These are phyloP conservation scores for Conistra vaccinii DNA, from an alignment of 2,888 invertebrate species.

Conservation along the genomic window DNA sequence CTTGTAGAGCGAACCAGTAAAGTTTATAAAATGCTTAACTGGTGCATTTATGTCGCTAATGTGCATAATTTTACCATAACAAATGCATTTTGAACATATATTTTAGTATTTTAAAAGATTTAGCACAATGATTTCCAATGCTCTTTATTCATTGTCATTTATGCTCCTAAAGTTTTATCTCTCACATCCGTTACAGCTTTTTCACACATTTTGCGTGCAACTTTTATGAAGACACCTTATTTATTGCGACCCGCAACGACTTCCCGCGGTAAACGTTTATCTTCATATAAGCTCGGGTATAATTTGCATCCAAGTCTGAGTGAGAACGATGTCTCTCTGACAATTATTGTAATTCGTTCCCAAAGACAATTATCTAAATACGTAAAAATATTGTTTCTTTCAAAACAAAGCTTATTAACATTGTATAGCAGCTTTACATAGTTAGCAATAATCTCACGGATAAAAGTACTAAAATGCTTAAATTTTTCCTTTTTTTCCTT, in stretches of 20 bases:
- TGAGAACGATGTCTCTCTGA: neutral
- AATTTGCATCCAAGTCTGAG: neutral
- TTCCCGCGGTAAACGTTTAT: slow-evolving; percentile 14
- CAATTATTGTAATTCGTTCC: neutral
- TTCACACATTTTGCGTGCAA: slow-evolving; percentile 11
- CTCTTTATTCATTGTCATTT: neutral
- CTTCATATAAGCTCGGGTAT: slow-evolving; percentile 9
- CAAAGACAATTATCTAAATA: neutral
- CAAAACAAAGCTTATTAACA: neutral
- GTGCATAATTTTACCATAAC: neutral
- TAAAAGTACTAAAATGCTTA: neutral
- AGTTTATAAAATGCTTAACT: too few species aligned
- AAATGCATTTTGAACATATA: neutral
- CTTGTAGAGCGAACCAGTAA: too few species aligned
- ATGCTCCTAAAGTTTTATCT: neutral
- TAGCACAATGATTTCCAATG: neutral
- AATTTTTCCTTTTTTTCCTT: neutral
- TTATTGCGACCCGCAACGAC: slow-evolving; percentile 22
- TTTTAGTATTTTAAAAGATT: too few species aligned
- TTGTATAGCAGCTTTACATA: neutral
- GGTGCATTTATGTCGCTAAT: neutral
- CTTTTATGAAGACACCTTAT: slow-evolving; percentile 16
- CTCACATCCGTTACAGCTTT: neutral
- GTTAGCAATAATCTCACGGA: too few species aligned
- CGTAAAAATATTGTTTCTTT: neutral